These are phyloP conservation scores for Rotaria socialis DNA, from an alignment of 2,888 invertebrate species.

Conservation along the genomic window DNA sequence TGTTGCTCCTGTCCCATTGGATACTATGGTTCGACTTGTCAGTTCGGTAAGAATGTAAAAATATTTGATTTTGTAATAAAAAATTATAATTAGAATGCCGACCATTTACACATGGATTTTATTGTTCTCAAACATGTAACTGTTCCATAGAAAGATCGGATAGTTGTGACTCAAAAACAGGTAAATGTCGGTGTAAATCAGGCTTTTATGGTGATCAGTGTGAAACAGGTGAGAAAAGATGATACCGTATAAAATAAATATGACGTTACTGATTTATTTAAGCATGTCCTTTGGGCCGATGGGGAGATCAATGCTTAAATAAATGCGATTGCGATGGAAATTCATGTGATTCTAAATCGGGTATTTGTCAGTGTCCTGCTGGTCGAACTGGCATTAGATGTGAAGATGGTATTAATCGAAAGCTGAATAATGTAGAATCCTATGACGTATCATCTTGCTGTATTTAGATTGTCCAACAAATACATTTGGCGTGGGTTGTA, in stretches of 20 bases:
- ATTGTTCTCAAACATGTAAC: conserved; percentile 31
- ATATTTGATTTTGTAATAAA: neutral
- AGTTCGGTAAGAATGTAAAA: neutral
- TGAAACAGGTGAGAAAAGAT: neutral
- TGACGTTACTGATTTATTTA: neutral
- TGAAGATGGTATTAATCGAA: neutral
- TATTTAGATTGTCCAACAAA: neutral
- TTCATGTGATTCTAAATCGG: neutral
- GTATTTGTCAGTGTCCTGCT: neutral
- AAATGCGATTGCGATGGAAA: conserved; percentile 14
- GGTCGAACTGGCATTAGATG: neutral
- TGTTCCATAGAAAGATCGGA: neutral
- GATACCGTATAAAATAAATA: neutral
- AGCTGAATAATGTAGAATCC: neutral
- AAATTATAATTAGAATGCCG: neutral
- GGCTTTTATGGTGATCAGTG: conserved; percentile 1
- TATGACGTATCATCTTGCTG: no score
- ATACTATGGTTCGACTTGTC: neutral
- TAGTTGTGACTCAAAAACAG: conserved; percentile 6
- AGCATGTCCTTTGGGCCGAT: neutral
- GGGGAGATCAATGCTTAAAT: neutral
- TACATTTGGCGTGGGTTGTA: neutral
- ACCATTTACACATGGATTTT: conserved; percentile 18
- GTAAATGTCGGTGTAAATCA: conserved; percentile 11
- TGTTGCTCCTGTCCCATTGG: neutral